Base-by-base conservation (phyloP, 2,888 invertebrate species). In the Crematogaster levior region DNA sequence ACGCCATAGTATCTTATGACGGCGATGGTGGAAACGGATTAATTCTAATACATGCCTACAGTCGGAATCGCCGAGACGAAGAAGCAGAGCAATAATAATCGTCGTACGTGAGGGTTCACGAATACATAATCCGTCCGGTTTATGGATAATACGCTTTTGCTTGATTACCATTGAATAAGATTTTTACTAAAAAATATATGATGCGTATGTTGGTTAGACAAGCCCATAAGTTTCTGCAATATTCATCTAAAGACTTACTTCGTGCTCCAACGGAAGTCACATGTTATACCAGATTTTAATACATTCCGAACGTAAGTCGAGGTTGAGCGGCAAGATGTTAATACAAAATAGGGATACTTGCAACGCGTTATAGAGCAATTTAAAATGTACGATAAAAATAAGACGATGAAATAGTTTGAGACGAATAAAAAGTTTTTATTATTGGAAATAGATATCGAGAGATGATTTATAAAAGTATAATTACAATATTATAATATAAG, bases 1-100 rank as follows among this genome's bases (percentile, higher is more conserved):
- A 82, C 58, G 66, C 30, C 82, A 75, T 74, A 34, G 30, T 53
- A 80, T 79, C 46, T 79, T 60, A 73, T 74, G 48, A 73, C 83
- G 79, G 83, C 81, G 60, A 65, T 84, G 73, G 79, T 80, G n/a
- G n/a, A 84, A 88, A 87, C 86, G 65, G 74, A 66, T 82, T 82
- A 86, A 86, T 86, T 81, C 58, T 81, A 74, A 48, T 66, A 46
- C 56, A 30, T 34, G 65, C 60, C 43, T 72, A 72, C 82, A 10
- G 66, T 75, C 30, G 30, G 70, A 40, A 30, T 70, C 24, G 30
- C 15, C 24, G 51, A 27, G 51, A 66, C 75, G 75, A 61, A 61
- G 74, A 61, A 61, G 61, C 34, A 34, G 24, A 72, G 70, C 70
- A 72, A 79, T 79, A 79, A 72, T 79, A 56, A 79, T 79, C 68